A percentile compares a stretch with the other conserved stretches of the same genome.
Evolutionary conservation across 2,113 vertebrate species (phyloP).

Genomic region (Gorsachius goisagi): DNA sequence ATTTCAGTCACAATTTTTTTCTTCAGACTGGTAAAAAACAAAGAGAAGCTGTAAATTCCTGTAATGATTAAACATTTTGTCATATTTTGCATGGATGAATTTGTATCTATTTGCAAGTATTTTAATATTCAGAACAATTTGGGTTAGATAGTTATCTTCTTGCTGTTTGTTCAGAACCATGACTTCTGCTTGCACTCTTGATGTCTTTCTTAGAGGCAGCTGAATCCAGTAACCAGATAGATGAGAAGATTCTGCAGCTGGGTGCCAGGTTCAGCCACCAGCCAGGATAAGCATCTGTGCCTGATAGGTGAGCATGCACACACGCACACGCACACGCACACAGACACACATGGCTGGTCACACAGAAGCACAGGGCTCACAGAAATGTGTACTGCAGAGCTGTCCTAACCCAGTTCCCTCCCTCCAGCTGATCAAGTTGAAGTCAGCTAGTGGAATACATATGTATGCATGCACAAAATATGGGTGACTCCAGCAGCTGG

Average conservation of each 20-base stretch:
- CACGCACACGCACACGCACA: no score
- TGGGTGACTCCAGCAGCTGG: neutral
- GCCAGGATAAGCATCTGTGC: fast-evolving
- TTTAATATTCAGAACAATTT: neutral
- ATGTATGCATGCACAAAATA: fast-evolving
- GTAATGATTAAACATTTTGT: neutral
- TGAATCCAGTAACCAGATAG: neutral
- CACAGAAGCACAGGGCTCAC: neutral
- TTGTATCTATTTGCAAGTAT: neutral
- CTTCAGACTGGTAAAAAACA: neutral
- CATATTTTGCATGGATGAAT: neutral
- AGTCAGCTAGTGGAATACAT: neutral
- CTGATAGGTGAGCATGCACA: fast-evolving
- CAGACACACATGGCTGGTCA: fast-evolving
- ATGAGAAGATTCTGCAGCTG: neutral
- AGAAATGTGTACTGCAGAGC: neutral
- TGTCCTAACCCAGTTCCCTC: neutral
- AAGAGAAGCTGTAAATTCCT: neutral
- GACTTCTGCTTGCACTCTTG: neutral
- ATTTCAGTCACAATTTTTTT: neutral
- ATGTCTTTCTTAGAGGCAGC: neutral
- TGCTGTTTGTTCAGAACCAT: neutral
- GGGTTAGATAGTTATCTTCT: neutral
- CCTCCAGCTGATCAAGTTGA: neutral
- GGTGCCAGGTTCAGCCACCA: neutral